phyloP scores from a whole-genome alignment of 2,113 vertebrate genomes.

The Strix uralensis region DNA sequence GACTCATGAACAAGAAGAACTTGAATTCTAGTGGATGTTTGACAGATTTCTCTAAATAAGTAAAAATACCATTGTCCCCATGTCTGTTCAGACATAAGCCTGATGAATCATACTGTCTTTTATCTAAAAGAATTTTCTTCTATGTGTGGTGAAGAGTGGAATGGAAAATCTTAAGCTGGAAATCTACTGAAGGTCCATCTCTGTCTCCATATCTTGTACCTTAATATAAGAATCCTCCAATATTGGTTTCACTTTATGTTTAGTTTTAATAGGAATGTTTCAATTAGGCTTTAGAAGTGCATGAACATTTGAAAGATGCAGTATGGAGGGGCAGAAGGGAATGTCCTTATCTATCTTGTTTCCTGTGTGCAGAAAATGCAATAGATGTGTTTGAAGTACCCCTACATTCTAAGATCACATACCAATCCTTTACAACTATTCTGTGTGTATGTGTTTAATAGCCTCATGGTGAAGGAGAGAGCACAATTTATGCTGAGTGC shows the following conservation, averaged over 20 bases:
- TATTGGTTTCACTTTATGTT: neutral
- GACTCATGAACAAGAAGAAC: neutral
- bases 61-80: neutral
- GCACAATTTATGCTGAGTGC: neutral
- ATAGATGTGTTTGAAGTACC: neutral
- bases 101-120: neutral
- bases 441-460: neutral
- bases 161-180: neutral
- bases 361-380: neutral
- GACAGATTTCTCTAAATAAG: neutral
- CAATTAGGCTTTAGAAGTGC: neutral
- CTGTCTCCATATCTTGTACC: neutral
- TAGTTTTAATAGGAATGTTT: neutral
- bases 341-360: neutral
- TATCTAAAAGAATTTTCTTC: neutral
- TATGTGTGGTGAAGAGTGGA: neutral
- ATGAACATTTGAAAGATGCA: neutral
- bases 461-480: neutral
- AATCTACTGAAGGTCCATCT: neutral
- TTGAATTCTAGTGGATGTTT: neutral
- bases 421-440: neutral
- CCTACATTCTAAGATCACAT: neutral
- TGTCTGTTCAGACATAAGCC: neutral
- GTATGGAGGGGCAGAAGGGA: neutral
- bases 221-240: neutral